These are phyloP conservation scores for Drosophila rhopaloa DNA, from an alignment of 1,140 invertebrate genomes.

Conservation along the genomic window DNA sequence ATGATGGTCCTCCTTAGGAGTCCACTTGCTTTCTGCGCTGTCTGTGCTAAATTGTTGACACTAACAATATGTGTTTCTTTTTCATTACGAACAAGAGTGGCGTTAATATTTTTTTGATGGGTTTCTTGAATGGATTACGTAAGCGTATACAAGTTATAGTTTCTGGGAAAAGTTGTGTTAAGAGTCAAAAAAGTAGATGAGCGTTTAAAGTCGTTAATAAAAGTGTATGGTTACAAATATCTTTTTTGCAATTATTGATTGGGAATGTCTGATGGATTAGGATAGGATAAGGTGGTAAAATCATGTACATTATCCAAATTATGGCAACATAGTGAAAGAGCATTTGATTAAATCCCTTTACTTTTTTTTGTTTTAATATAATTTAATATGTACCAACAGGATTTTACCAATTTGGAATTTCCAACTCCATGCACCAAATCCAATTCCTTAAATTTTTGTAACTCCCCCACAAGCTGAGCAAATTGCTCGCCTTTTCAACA, in stretches of 20 bases:
- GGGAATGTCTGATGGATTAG: neutral
- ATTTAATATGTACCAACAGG: too few species aligned
- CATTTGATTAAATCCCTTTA: too few species aligned
- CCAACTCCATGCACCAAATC: neutral
- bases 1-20: conserved; percentile 44
- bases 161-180: conserved; percentile 7
- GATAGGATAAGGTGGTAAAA: neutral
- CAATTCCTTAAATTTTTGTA: neutral
- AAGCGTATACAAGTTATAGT: conserved; percentile 15
- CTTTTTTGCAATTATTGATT: neutral
- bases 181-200: conserved; percentile 11
- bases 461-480: conserved; percentile 5
- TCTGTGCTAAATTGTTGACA: conserved; percentile 61
- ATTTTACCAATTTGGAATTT: neutral
- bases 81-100: conserved; percentile 7
- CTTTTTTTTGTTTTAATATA: too few species aligned
- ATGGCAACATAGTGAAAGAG: too few species aligned
- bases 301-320: neutral
- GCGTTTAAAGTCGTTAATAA: neutral
- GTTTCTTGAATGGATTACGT: conserved; percentile 52
- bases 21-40: conserved; percentile 14
- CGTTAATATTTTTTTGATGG: conserved; percentile 38
- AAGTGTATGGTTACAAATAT: neutral
- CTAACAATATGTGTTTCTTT: conserved; percentile 17
- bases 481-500: conserved; percentile 44